Evolutionary conservation across 2,797 vertebrate genomes (phyloP), one percentile per base, ranked within the genome.

Genomic region (Ispidina lecontei): DNA sequence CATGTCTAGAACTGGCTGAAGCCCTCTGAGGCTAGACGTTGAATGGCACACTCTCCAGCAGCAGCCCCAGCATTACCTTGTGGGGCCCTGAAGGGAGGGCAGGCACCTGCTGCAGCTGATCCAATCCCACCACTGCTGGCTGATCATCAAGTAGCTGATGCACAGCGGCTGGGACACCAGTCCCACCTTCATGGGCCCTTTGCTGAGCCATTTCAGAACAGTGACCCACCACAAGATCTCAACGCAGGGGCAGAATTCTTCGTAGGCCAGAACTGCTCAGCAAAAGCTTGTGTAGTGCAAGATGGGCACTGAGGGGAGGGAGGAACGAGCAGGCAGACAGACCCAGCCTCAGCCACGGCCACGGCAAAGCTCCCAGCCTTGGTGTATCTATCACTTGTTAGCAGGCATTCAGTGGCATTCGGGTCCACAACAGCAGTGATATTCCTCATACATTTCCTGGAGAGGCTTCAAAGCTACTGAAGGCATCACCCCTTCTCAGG

Each of bases 321-420:
- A 10, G 13, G 3, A 5, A 8, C 25, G 16, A 54, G 64, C 43
- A 46, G 43, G 31, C 58, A n/a, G 6, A 3, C 2, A n/a, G 33
- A 33, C 33, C 33, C 33, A 33, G 35, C 25, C 11, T 28, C 28
- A 49, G 58, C 44, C 0, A 4, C 56, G 67, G 64, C 47, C 21
- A 9, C 2, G 23, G 72, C 12, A 0, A 64, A 43, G 62, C 68
- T 59, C 56, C 72, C 33, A 44, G 56, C n/a, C 35, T 10, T 2
- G 1, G 7, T 17, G 9, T 21, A 29, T 44, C 1, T 21, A 28
- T 44, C 1, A 0, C 37, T 56, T 51, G 0, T n/a, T 25, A 35
- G 59, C 1, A 29, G 70, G 65, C 54, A 31, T 22, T n/a, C 35
- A 71, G 59, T 2, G 0, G 46, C 49, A 16, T 39, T 54, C 33